Conservation (phyloP, 1,140 invertebrate genomes). For the Drosophila repletoides region DNA sequence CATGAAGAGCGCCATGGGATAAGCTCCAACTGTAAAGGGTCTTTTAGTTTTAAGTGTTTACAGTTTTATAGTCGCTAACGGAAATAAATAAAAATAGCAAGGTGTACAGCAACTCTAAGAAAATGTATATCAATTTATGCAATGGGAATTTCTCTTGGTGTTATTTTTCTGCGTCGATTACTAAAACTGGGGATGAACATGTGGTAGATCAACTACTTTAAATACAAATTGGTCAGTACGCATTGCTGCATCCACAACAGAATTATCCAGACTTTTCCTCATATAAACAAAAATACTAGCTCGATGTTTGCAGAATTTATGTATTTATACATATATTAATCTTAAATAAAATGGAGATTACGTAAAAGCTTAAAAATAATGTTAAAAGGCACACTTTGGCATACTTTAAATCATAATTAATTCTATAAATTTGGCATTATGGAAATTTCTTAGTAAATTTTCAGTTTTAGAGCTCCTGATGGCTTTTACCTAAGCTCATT, state of each 20-base stretch:
- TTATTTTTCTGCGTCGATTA: background rate
- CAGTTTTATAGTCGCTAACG: conserved; percentile 32
- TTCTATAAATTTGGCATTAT: conserved; percentile 44
- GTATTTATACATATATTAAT: too few species aligned
- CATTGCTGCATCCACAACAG: too few species aligned
- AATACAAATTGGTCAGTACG: too few species aligned
- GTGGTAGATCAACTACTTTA: too few species aligned
- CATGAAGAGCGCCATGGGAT: conserved; percentile 79
- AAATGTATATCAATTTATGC: background rate
- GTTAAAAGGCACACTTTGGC: conserved; percentile 64
- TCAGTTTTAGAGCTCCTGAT: conserved; percentile 60
- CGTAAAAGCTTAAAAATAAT: conserved; percentile 20
- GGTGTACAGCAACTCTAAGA: conserved; percentile 9
- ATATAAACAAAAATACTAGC: too few species aligned
- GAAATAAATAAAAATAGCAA: conserved; percentile 40
- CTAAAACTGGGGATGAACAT: too few species aligned
- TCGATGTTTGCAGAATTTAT: too few species aligned
- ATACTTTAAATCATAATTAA: conserved; percentile 16
- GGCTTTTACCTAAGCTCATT: conserved; percentile 32
- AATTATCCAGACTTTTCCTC: too few species aligned
- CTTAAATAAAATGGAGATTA: conserved; percentile 10
- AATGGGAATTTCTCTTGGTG: too few species aligned
- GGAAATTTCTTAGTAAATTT: conserved; percentile 1
- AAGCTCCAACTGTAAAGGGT: background rate
- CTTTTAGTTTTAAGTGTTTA: conserved; percentile 47